Conservation (phyloP, 2,797 vertebrate species). For the Onychomys arenicola region DNA sequence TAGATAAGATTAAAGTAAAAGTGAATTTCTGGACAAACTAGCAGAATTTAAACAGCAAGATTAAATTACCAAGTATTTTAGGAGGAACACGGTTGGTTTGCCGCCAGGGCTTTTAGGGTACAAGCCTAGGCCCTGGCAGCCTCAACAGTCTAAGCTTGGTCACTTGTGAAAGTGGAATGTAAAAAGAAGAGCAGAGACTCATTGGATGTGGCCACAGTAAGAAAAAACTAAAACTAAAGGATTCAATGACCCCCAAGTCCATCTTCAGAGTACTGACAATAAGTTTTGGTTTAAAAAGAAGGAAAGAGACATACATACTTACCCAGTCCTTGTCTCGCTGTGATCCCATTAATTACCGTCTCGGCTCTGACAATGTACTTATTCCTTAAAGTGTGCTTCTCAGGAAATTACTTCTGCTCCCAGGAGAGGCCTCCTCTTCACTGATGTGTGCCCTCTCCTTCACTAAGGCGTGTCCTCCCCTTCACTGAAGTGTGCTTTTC, state of each 20-base stretch:
- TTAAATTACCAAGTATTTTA: neutral
- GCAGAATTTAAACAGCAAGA: neutral
- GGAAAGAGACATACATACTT: neutral
- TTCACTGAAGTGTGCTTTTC: neutral
- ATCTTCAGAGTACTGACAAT: neutral
- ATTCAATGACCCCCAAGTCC: no score
- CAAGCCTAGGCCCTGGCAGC: neutral
- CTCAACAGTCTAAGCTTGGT: neutral
- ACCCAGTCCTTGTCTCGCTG: neutral
- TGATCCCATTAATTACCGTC: neutral
- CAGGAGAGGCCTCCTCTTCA: neutral
- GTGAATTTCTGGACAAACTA: conserved; percentile 29
- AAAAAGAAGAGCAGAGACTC: neutral
- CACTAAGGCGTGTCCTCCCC: no score
- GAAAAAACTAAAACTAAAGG: neutral
- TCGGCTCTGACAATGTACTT: neutral
- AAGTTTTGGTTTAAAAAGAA: neutral
- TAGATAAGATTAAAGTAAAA: conserved; percentile 22
- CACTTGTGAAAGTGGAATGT: neutral
- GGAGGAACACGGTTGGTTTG: neutral
- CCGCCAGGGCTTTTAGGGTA: neutral
- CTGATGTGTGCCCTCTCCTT: no score
- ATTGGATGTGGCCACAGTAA: neutral
- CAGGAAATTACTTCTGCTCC: neutral
- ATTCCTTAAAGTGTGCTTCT: neutral